A percentile compares a stretch with the other conserved stretches of the same genome.
Conservation (phyloP, 2,113 vertebrate species). For the Bos taurus region ARS-UCD2.0 NC_037352.1:35648001-35648500, state of each 20-base stretch:
- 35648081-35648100: not conserved
- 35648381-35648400: not conserved
- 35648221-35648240: not conserved
- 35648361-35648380: not conserved
- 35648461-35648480: not conserved
- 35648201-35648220: not conserved
- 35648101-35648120: constrained; percentile 4
- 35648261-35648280: not conserved
- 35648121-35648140: constrained; percentile 8
- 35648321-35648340: not conserved
- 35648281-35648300: not conserved
- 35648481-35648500: not conserved
- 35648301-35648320: not conserved
- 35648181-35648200: not conserved
- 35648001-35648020: not conserved
- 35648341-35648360: not conserved
- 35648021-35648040: constrained; percentile 64
- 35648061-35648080: constrained; percentile 26
- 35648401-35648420: not conserved
- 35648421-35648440: not conserved
- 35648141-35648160: not conserved
- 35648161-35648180: not conserved
- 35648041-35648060: constrained; percentile 46
- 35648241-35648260: not conserved
- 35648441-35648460: not conserved